Base-by-base conservation (phyloP, 2,797 vertebrate species). In the Sebastes hopkinsi region DNA sequence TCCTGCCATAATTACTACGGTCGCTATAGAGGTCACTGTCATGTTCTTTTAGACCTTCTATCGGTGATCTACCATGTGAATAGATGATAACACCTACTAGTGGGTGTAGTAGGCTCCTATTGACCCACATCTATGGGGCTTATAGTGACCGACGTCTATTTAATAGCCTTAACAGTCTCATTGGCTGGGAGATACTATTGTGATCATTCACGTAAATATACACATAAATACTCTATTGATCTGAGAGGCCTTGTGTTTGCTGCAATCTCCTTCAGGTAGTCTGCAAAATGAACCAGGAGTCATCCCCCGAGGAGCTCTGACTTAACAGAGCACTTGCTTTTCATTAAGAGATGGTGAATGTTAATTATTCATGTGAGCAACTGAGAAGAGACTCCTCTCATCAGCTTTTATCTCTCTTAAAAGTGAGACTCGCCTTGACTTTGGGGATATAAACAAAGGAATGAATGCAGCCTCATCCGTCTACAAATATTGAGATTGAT, bases 261-360 rank as follows among this genome's bases (percentile, higher is more conserved):
- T 50, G 54, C 50, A 72, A 27, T 59, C 29, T 29, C 5, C 67
- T 23, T 46, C 36, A 29, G 27, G 8, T 13, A 27, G 22, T 27
- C 38, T 50, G 27, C 27, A 8, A 32, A 67, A 67, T 20, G 7
- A 42, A 72, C 59, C 23, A 72, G 20, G 34, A 30, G 38, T 64
- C 67, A 12, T 27, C 30, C 30, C n/a, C 42, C 16, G 58, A 65
- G 10, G 36, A 61, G 54, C 25, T 68, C 30, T 29, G 27, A 25
- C 54, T 77, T 20, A 72, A 59, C 32, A 65, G 18, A 75, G 46
- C 6, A 72, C 38, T 72, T 14, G 25, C 27, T 61, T 75, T 83
- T 75, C 14, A 68, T 75, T 68, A 61, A 67, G 23, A 30, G 46
- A 20, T 67, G 32, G 22, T 27, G 62, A 78, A 69, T 22, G 18